These are phyloP conservation scores for Bovichtus variegatus DNA, from an alignment of 2,797 vertebrate genomes.

Conservation along the genomic window DNA sequence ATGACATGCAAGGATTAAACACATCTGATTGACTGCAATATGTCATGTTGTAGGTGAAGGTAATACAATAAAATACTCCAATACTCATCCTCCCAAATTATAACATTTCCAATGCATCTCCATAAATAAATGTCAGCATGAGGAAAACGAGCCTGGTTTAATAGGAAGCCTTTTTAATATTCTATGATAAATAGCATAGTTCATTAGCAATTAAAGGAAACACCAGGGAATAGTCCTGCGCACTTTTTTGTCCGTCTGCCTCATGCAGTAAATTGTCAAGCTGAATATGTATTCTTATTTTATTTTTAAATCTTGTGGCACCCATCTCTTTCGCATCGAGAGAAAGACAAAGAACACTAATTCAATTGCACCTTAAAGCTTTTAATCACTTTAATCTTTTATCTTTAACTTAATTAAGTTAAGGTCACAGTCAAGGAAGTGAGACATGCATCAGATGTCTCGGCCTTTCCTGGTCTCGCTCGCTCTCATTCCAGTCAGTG, in stretches of 20 bases:
- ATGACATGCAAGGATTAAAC: conserved; percentile 46
- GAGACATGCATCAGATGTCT: conserved; percentile 65
- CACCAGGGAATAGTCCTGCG: conserved; percentile 48
- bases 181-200: conserved; percentile 59
- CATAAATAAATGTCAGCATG: conserved; percentile 49
- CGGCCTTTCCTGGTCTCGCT: conserved; percentile 20
- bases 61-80: conserved; percentile 44
- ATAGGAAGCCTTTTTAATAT: conserved; percentile 58
- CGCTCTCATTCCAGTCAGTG: conserved; percentile 9
- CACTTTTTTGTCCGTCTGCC: conserved; percentile 46
- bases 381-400: conserved; percentile 73
- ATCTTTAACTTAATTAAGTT: conserved; percentile 71
- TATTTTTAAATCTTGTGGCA: conserved; percentile 37
- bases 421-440: conserved; percentile 64
- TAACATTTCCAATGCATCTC: conserved; percentile 42
- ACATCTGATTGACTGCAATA: conserved; percentile 50
- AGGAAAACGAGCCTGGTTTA: conserved; percentile 38
- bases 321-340: conserved; percentile 40
- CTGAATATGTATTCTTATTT: conserved; percentile 36
- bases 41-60: conserved; percentile 54
- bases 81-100: conserved; percentile 25
- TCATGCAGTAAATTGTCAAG: conserved; percentile 52
- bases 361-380: conserved; percentile 66
- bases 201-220: conserved; percentile 68
- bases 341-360: conserved; percentile 53